Evolutionary conservation across 2,797 vertebrate genomes (phyloP), one percentile per base, ranked within the genome.

Genomic region (Gorsachius magnificus): DNA sequence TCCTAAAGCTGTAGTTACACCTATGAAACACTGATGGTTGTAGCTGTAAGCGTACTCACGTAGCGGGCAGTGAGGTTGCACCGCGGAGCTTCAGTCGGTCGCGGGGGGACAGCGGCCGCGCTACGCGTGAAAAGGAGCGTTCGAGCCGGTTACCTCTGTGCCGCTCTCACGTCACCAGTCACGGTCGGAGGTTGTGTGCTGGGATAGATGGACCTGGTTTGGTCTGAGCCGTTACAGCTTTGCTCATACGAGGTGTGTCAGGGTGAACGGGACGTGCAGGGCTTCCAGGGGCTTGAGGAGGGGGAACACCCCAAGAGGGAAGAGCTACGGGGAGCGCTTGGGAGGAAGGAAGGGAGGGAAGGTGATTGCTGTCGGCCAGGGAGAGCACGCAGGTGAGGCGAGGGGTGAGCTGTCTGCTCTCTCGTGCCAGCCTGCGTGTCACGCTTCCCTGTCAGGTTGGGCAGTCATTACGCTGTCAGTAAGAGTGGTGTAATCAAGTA

Each of bases 131-230:
- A 29, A 19, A 53, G 46, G 24, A 17, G 41, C 0, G 4, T 12
- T 18, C 18, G 31, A 65, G 8, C 21, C 24, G 7, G 20, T 19
- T 28, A 10, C 20, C 46, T 43, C 0, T 14, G 24, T 25, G 24
- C 48, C 48, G 10, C 2, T 20, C 43, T 45, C 6, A 5, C 0
- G 0, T 17, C 9, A 6, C 1, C 0, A 1, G 25, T 61, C 11
- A 1, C 46, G 6, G 43, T 15, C 50, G 1, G 57, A 24, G 50
- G 9, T 7, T 4, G 36, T 28, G 2, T 5, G 16, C 51, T 22
- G 19, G 7, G 25, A 20, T 1, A 45, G 35, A 10, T 5, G 17
- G 25, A 18, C 22, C 7, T 54, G 26, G 35, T 46, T 15, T 19
- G 60, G 11, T 58, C 50, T 41, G 54, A 92, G 68, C 35, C 35